Base-by-base conservation (phyloP, 2,797 vertebrate species). In the Tragelaphus oryx region DNA sequence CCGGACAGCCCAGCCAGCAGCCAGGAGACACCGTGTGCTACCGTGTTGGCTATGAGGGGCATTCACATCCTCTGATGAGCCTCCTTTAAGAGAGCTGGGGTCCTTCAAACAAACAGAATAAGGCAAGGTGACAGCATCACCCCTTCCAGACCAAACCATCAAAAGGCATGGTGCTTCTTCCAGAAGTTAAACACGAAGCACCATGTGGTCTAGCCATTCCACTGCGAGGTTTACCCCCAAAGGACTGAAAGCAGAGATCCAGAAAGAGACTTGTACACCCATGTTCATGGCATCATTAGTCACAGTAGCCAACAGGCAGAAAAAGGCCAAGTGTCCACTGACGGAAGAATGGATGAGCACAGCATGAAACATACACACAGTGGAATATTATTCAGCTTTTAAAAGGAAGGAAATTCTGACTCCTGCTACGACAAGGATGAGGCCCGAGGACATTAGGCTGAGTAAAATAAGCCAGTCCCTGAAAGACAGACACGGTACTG, bases 1-100 rank as follows among this genome's bases (percentile, higher is more conserved):
- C 0, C 3, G 0, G 18, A 41, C 24, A 14, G n/a, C 60, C 10
- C 46, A 37, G n/a, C 60, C 50, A 6, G 44, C 44, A 76, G 74
- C 75, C 50, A 16, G 48, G 62, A 65, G 46, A 28, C 75, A 30
- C 37, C 20, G 0, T 0, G 3, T 14, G 60, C 28, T 2, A 8
- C 4, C 1, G 1, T 8, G 26, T 33, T 22, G n/a, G 46, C 8
- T 2, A 3, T 1, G 26, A 65, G 59, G 41, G 1, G 17, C 59
- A 44, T 2, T 26, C 46, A 10, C 22, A 7, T 20, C 33, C 46
- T 41, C 2, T 9, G 48, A 4, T 8, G n/a, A 10, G 37, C 26
- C 16, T 11, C 48, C 18, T 68, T n/a, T 24, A n/a, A n/a, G 28
- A 12, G 33, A 46, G 20, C 18, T 11, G 30, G 14, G 37, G 33